Evolutionary conservation across 2,797 vertebrate species (phyloP).

Genomic region (Avahi laniger): DNA sequence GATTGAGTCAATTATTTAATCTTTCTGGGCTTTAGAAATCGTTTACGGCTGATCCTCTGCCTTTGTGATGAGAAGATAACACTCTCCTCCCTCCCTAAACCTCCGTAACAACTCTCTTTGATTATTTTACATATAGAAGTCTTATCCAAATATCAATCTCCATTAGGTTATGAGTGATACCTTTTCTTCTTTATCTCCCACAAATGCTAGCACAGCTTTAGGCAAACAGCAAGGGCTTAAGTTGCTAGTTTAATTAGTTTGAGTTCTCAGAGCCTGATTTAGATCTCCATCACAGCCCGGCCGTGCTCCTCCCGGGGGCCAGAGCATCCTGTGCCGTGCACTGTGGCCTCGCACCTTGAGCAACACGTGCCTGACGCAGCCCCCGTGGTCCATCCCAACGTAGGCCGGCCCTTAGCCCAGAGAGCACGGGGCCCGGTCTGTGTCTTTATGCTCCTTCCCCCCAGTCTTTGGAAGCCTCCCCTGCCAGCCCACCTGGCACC

Average conservation of each 20-base stretch:
- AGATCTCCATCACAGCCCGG: background rate
- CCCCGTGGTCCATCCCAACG: background rate
- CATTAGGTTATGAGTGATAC: background rate
- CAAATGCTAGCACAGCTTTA: background rate
- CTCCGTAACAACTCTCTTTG: background rate
- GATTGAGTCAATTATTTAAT: background rate
- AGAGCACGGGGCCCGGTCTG: accelerated
- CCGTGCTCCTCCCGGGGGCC: background rate
- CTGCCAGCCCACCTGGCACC: background rate
- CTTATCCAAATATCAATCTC: background rate
- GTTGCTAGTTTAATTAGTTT: background rate
- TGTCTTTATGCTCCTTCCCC: background rate
- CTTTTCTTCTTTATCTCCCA: background rate
- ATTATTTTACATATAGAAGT: background rate
- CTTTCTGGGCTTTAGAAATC: background rate
- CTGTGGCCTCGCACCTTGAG: background rate
- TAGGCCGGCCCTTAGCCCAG: background rate
- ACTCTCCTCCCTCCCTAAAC: too few species aligned
- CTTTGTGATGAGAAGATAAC: background rate
- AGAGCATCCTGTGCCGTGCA: accelerated
- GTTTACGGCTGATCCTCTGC: background rate
- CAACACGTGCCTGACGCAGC: background rate
- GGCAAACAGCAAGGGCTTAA: background rate
- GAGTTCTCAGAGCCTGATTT: background rate
- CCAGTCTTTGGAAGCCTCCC: background rate